Conservation (phyloP, 2,797 vertebrate species). For the Myotis findleyi region DNA sequence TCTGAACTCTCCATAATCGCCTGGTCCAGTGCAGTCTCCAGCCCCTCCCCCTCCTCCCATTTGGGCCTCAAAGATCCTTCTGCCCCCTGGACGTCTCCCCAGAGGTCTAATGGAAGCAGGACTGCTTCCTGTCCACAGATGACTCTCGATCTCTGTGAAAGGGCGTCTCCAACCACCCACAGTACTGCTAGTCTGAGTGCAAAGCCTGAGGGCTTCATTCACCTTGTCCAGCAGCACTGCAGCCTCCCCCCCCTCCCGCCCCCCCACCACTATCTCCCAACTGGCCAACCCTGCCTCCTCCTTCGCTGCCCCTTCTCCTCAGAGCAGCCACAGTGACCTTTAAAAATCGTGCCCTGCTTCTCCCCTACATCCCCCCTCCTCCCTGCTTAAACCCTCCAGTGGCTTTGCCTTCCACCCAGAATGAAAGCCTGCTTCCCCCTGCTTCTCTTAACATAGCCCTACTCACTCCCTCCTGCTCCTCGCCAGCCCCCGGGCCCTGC, state of each 20-base stretch:
- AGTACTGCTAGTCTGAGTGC: not conserved
- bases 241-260: fast-evolving
- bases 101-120: not conserved
- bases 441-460: not conserved
- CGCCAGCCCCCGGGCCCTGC: not conserved
- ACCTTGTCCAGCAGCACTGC: fast-evolving
- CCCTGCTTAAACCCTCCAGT: not conserved
- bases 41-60: not conserved
- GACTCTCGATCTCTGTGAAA: not conserved
- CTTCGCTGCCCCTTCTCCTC: not conserved
- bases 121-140: not conserved
- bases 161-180: not conserved
- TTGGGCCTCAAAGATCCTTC: not conserved
- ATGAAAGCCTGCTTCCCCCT: not conserved
- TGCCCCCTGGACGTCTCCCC: not conserved
- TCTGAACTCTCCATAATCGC: not conserved
- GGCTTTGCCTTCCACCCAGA: not conserved
- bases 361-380: too few relatives aligned
- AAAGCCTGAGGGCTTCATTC: not conserved
- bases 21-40: not conserved
- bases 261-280: not conserved
- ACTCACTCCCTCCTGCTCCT: too few relatives aligned
- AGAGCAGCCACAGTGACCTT: not conserved
- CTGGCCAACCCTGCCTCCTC: not conserved
- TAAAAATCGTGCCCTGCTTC: not conserved